These are phyloP conservation scores for Ammodytes marinus DNA, from an alignment of 2,113 vertebrate genomes.

Conservation along the genomic window DNA sequence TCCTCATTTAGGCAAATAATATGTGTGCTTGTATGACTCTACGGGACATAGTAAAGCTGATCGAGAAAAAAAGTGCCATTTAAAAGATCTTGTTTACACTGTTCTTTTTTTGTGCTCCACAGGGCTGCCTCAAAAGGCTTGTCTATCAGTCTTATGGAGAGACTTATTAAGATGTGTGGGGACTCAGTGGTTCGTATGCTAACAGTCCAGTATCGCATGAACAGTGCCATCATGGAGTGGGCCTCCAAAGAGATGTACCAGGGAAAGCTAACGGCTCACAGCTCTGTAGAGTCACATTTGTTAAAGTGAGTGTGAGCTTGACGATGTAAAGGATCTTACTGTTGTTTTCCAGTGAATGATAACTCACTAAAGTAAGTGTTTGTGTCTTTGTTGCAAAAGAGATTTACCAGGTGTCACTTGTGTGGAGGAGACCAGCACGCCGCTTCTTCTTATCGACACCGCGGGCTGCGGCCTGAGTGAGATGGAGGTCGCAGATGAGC, in stretches of 20 bases:
- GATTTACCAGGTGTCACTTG: constrained; percentile 88
- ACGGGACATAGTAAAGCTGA: not conserved
- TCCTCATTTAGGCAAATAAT: not conserved
- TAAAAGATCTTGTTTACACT: not conserved
- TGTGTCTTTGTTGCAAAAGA: constrained; percentile 73
- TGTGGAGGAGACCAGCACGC: constrained; percentile 88
- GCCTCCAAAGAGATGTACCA: constrained; percentile 92
- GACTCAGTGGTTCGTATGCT: constrained; percentile 86
- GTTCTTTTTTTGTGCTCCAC: constrained; percentile 12
- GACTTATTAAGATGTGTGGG: constrained; percentile 84
- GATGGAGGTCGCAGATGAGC: constrained; percentile 90
- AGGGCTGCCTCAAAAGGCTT: constrained; percentile 92
- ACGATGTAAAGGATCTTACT: not conserved
- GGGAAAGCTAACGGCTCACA: constrained; percentile 89
- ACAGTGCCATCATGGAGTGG: constrained; percentile 92
- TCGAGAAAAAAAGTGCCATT: not conserved
- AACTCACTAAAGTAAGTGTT: not conserved
- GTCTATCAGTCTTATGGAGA: constrained; percentile 93
- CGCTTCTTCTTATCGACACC: constrained; percentile 93
- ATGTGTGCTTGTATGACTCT: not conserved
- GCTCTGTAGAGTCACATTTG: constrained; percentile 89
- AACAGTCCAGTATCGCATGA: constrained; percentile 96
- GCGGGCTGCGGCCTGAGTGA: constrained; percentile 93
- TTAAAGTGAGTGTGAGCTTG: constrained; percentile 86
- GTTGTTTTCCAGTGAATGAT: not conserved